Percentiles rank a stretch among this genome's conserved stretches.
Conservation (phyloP, 2,888 invertebrate genomes). For the Chorisops tibialis region DNA sequence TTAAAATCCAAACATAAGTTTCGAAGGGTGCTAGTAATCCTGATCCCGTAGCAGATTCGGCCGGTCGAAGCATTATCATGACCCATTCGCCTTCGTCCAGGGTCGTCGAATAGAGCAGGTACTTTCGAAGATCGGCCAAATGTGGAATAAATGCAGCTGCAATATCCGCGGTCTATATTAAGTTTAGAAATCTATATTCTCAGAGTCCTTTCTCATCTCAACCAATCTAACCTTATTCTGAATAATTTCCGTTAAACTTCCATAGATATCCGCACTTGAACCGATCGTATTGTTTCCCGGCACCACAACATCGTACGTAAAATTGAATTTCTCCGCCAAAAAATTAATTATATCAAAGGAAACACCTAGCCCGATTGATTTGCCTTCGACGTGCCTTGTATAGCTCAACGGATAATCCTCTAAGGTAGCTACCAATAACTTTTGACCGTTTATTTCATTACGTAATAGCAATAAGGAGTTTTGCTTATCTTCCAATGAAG, state of each 20-base stretch:
- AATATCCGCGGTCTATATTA: conserved; percentile 67
- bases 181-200: neutral
- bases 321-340: conserved; percentile 66
- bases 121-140: conserved; percentile 57
- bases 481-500: conserved; percentile 36
- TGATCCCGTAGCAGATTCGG: conserved; percentile 77
- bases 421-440: conserved; percentile 46
- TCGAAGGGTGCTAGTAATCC: conserved; percentile 81
- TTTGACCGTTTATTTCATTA: conserved; percentile 42
- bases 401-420: conserved; percentile 66
- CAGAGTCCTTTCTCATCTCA: neutral
- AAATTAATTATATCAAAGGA: conserved; percentile 70
- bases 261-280: conserved; percentile 51
- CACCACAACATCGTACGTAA: conserved; percentile 66
- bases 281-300: conserved; percentile 64
- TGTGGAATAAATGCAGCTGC: conserved; percentile 75
- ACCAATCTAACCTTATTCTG: conserved; percentile 57
- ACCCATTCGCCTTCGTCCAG: conserved; percentile 75
- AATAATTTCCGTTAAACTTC: conserved; percentile 65
- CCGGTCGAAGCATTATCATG: conserved; percentile 75
- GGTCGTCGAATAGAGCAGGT: conserved; percentile 58
- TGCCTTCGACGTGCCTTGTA: conserved; percentile 56
- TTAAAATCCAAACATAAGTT: conserved; percentile 67
- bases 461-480: conserved; percentile 37
- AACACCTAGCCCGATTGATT: conserved; percentile 62